Percentiles rank a stretch among this genome's conserved stretches.
phyloP scores from a whole-genome alignment of 2,113 vertebrate species.

The Urocitellus parryii region DNA sequence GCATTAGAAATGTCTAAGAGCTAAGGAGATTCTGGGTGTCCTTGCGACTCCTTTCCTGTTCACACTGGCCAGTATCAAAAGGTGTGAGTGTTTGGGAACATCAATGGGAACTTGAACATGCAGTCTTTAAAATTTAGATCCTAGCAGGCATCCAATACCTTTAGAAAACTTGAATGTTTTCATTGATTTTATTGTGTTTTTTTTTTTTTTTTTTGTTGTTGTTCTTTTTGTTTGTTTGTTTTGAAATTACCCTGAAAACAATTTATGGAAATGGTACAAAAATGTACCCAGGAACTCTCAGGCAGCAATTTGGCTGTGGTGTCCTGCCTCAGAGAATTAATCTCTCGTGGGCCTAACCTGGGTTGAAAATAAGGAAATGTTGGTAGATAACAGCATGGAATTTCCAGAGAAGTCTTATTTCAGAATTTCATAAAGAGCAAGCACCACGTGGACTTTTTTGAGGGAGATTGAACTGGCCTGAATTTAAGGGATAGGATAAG shows the following conservation, averaged over 20 bases:
- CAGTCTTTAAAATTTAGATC: background rate
- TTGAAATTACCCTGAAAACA: background rate
- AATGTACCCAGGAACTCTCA: background rate
- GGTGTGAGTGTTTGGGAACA: background rate
- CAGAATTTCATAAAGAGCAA: background rate
- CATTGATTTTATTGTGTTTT: background rate
- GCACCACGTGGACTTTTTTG: background rate
- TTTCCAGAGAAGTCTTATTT: background rate
- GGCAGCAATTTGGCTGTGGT: too few relatives aligned
- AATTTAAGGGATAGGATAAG: too few relatives aligned
- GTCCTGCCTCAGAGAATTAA: too few relatives aligned
- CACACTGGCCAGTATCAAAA: background rate
- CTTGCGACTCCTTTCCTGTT: background rate
- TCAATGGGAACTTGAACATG: background rate
- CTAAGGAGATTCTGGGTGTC: background rate
- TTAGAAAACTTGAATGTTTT: background rate
- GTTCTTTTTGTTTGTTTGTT: background rate
- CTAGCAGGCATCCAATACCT: background rate
- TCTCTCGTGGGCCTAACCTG: too few relatives aligned
- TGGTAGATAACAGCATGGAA: constrained; percentile 30
- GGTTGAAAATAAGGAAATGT: background rate
- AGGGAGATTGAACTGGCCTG: background rate
- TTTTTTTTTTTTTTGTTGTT: background rate
- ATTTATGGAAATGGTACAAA: constrained; percentile 40
- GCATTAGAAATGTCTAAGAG: background rate